Percentiles rank a stretch among this genome's conserved stretches.
phyloP scores from a whole-genome alignment of 2,888 invertebrate species.

The Sturmia bella region DNA sequence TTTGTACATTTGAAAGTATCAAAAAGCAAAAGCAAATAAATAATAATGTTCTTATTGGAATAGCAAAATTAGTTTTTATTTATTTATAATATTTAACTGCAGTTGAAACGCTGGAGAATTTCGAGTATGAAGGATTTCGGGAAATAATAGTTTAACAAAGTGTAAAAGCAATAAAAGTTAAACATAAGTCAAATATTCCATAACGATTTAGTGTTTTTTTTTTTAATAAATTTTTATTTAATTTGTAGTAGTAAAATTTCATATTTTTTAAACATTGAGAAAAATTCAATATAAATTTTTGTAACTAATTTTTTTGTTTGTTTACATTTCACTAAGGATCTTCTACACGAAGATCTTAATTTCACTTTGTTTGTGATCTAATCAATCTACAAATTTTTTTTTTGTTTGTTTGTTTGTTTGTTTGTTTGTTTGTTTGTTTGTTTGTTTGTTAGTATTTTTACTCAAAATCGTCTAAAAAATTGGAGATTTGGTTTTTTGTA shows the following conservation, averaged over 20 bases:
- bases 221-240: not conserved
- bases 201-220: slow-evolving; percentile 6
- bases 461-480: slow-evolving; percentile 37
- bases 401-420: not conserved
- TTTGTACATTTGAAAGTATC: too few species aligned
- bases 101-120: too few species aligned
- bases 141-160: too few species aligned
- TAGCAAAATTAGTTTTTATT: too few species aligned
- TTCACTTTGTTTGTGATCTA: slow-evolving; percentile 4
- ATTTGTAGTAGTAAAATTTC: slow-evolving; percentile 12
- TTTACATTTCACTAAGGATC: slow-evolving; percentile 17
- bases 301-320: slow-evolving; percentile 14
- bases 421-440: not conserved
- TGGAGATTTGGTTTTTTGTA: slow-evolving; percentile 5
- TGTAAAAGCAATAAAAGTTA: not conserved
- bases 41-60: too few species aligned
- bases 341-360: slow-evolving; percentile 56
- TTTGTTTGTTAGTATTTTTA: slow-evolving; percentile 4
- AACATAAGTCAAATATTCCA: slow-evolving; percentile 10
- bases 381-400: slow-evolving; percentile 34
- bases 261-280: slow-evolving; percentile 56
- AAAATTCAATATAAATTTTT: slow-evolving; percentile 56
- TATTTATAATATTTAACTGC: too few species aligned
- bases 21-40: too few species aligned
- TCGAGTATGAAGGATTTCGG: too few species aligned